phyloP scores from a whole-genome alignment of 2,797 vertebrate species.

The Channallabes apus region DNA sequence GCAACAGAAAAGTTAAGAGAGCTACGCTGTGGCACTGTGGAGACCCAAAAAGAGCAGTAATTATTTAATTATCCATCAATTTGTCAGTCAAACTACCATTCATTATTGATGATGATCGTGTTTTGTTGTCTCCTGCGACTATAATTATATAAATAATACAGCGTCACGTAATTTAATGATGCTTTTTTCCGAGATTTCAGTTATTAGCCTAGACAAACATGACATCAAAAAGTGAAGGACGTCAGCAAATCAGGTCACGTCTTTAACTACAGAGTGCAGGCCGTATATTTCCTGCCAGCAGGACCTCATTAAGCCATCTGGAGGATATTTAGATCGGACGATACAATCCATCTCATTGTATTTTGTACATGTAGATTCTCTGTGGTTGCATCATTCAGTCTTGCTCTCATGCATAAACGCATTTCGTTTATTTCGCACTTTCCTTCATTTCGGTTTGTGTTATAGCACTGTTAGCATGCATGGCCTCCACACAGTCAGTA shows the following conservation, averaged over 20 bases:
- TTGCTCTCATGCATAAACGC: not conserved
- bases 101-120: not conserved
- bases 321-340: not conserved
- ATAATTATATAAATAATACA: not conserved
- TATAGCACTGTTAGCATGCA: not conserved
- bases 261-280: not conserved
- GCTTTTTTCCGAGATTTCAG: not conserved
- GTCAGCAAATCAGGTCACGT: not conserved
- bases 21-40: too few species aligned
- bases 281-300: not conserved
- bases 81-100: not conserved
- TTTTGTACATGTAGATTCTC: not conserved
- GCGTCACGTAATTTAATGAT: not conserved
- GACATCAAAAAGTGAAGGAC: not conserved
- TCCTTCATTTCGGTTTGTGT: not conserved
- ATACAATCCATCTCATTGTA: not conserved
- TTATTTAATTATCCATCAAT: conserved; percentile 14
- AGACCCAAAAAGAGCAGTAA: not conserved
- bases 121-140: not conserved
- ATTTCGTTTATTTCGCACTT: not conserved
- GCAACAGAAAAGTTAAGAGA: not conserved
- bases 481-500: not conserved
- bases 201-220: not conserved
- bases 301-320: not conserved
- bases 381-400: not conserved